Percentiles rank a stretch among this genome's conserved stretches.
phyloP scores from a whole-genome alignment of 2,113 vertebrate species.

The Ciconia boyciana region DNA sequence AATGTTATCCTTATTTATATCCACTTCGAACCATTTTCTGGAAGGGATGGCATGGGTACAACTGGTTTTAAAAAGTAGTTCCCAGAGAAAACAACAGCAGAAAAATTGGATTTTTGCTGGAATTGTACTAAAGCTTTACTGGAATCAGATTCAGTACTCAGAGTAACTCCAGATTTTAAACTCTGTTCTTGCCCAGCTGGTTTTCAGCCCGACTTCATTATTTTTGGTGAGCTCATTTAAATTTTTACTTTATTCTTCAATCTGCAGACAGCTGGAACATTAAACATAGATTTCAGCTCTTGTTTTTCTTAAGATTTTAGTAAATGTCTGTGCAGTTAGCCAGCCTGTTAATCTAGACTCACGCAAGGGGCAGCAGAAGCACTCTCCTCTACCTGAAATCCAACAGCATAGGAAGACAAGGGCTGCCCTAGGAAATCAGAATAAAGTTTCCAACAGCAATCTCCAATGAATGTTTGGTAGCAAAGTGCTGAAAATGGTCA shows the following conservation, averaged over 20 bases:
- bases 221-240: constrained; percentile 59
- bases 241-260: constrained; percentile 47
- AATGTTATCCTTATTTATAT: neutral
- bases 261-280: constrained; percentile 33
- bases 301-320: constrained; percentile 38
- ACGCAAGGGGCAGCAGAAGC: neutral
- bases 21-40: constrained; percentile 4
- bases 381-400: neutral
- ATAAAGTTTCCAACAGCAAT: neutral
- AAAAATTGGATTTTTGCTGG: constrained; percentile 43
- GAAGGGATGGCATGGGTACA: neutral
- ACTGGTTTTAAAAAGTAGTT: neutral
- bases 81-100: constrained; percentile 29
- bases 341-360: neutral
- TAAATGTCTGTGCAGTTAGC: neutral
- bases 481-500: neutral
- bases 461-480: neutral
- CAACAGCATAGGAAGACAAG: neutral
- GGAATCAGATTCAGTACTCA: constrained; percentile 35
- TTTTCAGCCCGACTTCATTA: constrained; percentile 56
- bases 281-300: constrained; percentile 26
- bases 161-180: constrained; percentile 60
- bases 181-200: constrained; percentile 9
- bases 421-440: neutral
- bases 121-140: constrained; percentile 32